phyloP scores from a whole-genome alignment of 2,113 vertebrate species.

The Callipepla californica region DNA sequence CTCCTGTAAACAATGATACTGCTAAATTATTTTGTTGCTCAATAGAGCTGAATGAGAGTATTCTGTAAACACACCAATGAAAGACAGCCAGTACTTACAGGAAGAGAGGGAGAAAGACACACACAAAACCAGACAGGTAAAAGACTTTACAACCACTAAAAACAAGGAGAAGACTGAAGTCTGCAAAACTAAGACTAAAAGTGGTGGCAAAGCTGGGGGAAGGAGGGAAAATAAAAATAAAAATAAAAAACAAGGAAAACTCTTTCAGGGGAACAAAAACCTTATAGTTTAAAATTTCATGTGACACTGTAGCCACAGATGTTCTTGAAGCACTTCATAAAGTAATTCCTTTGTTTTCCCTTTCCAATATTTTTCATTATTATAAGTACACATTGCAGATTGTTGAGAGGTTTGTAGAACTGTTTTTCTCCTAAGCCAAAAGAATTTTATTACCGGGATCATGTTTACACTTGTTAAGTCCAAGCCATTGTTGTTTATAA shows the following conservation, averaged over 20 bases:
- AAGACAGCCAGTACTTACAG: background rate
- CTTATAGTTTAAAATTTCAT: background rate
- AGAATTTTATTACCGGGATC: background rate
- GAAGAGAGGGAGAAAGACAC: slow-evolving; percentile 51
- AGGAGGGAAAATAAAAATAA: background rate
- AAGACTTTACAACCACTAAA: slow-evolving; percentile 50
- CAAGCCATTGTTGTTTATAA: background rate
- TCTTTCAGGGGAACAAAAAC: background rate
- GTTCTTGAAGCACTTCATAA: background rate
- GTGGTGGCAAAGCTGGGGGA: background rate
- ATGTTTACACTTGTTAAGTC: background rate
- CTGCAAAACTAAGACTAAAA: background rate
- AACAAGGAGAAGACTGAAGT: slow-evolving; percentile 3
- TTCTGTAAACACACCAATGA: background rate
- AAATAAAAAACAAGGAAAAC: background rate
- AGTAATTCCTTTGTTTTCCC: background rate
- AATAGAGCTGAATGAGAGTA: background rate
- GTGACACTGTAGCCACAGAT: background rate
- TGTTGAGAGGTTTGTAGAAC: background rate
- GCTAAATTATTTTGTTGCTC: background rate
- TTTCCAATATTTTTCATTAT: background rate
- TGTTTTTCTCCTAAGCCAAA: background rate
- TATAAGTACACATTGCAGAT: background rate
- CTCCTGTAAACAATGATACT: background rate
- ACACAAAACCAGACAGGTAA: slow-evolving; percentile 55